These are phyloP conservation scores for Leptocoma aspasia DNA, from an alignment of 2,113 vertebrate species.

Conservation along the genomic window DNA sequence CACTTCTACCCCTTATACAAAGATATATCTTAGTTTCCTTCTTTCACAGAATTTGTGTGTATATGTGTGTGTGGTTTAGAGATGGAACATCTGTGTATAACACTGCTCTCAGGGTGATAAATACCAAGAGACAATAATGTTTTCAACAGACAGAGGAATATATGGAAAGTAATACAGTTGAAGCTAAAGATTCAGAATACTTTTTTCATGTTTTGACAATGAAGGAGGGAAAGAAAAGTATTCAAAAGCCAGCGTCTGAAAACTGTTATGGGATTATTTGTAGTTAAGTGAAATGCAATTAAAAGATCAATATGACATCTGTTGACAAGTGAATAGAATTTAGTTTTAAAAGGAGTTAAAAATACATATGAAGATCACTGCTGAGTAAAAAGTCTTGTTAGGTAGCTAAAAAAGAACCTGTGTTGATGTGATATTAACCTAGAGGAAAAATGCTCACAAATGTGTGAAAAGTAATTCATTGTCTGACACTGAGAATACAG, in stretches of 20 bases:
- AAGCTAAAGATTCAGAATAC: not conserved
- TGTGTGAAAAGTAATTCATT: not conserved
- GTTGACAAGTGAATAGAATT: not conserved
- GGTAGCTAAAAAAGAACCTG: not conserved
- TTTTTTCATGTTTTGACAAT: not conserved
- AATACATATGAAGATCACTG: not conserved
- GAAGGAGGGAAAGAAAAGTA: not conserved
- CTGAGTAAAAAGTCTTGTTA: not conserved
- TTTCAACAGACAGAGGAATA: not conserved
- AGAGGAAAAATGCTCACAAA: not conserved
- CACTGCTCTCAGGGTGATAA: not conserved
- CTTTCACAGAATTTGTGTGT: not conserved
- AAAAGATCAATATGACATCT: slow-evolving; percentile 8
- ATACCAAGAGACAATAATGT: not conserved
- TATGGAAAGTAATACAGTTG: not conserved
- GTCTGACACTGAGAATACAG: not conserved
- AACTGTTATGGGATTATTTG: not conserved
- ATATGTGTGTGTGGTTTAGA: not conserved
- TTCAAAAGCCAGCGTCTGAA: not conserved
- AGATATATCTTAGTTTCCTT: not conserved
- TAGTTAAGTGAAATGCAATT: slow-evolving; percentile 1
- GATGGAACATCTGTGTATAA: not conserved
- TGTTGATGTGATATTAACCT: not conserved
- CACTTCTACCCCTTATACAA: not conserved
- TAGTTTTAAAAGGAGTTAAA: not conserved